Evolutionary conservation across 2,888 invertebrate genomes (phyloP).

Genomic region (Unio delphinus): DNA sequence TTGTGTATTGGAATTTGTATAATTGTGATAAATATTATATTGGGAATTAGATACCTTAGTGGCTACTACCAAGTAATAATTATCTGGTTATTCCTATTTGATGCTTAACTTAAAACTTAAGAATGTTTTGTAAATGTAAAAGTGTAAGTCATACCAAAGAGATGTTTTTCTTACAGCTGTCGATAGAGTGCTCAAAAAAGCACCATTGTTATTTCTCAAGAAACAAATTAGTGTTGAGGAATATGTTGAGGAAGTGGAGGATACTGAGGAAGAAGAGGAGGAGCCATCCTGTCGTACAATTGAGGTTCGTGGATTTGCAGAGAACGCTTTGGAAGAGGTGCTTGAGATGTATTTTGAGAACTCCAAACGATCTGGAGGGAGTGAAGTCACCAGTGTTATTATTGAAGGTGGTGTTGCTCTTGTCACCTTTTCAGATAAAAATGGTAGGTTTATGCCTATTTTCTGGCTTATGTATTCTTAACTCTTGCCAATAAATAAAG

Average conservation of each 20-base stretch:
- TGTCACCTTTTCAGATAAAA: not conserved
- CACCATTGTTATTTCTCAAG: slow-evolving; percentile 9
- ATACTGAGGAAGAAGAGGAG: not conserved
- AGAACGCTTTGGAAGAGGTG: slow-evolving; percentile 12
- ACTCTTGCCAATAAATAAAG: too few species aligned
- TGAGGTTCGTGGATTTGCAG: slow-evolving; percentile 19
- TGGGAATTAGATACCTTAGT: too few species aligned
- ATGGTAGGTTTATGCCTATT: not conserved
- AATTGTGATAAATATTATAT: too few species aligned
- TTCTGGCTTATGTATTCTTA: too few species aligned
- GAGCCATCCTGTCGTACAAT: slow-evolving; percentile 5
- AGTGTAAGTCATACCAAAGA: not conserved
- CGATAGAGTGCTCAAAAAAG: not conserved
- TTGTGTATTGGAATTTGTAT: too few species aligned
- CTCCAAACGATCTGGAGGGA: slow-evolving; percentile 17
- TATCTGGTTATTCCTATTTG: too few species aligned
- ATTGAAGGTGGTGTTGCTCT: too few species aligned
- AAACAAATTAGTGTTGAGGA: slow-evolving; percentile 11
- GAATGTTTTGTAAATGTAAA: too few species aligned
- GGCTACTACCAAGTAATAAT: too few species aligned
- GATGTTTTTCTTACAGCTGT: slow-evolving; percentile 4
- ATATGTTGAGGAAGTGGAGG: not conserved
- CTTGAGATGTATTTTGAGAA: slow-evolving; percentile 28
- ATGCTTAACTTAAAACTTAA: too few species aligned
- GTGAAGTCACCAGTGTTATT: not conserved